Conservation (phyloP, 1,140 invertebrate genomes). For the Meteorus sp. region DNA sequence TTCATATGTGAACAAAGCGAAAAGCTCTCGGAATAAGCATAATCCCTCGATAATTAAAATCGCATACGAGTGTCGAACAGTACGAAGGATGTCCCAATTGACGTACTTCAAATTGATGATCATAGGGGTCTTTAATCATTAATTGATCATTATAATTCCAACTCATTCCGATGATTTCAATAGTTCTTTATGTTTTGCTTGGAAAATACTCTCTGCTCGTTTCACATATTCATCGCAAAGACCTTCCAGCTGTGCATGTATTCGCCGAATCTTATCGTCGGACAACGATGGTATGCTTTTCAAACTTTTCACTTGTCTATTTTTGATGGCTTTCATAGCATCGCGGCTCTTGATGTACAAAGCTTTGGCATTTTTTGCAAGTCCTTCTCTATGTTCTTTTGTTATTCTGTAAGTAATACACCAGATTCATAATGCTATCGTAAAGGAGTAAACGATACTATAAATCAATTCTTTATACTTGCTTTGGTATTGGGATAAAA, state of each 20-base stretch:
- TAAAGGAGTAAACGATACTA: constrained; percentile 5
- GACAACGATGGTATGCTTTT: constrained; percentile 69
- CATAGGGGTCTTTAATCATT: neutral
- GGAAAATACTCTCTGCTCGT: constrained; percentile 69
- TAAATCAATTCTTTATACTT: constrained; percentile 44
- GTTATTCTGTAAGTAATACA: constrained; percentile 70
- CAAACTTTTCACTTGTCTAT: constrained; percentile 69
- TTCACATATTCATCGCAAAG: constrained; percentile 68
- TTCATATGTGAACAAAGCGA: too few relatives aligned
- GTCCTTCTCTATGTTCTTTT: constrained; percentile 84
- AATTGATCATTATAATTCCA: neutral
- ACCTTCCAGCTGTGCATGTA: constrained; percentile 69
- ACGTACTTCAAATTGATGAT: too few relatives aligned
- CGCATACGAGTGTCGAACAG: too few relatives aligned
- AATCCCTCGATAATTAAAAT: too few relatives aligned
- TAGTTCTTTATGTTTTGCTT: constrained; percentile 75
- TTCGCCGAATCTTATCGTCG: constrained; percentile 68
- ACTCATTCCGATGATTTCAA: constrained; percentile 50
- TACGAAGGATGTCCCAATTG: neutral
- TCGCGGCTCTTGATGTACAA: constrained; percentile 81
- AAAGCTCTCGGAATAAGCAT: too few relatives aligned
- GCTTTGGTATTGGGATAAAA: constrained; percentile 87
- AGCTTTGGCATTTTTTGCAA: constrained; percentile 85
- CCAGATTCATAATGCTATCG: neutral
- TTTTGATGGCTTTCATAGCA: constrained; percentile 76